Evolutionary conservation across 2,888 invertebrate genomes (phyloP).

Genomic region (Nemurella pictetii): DNA sequence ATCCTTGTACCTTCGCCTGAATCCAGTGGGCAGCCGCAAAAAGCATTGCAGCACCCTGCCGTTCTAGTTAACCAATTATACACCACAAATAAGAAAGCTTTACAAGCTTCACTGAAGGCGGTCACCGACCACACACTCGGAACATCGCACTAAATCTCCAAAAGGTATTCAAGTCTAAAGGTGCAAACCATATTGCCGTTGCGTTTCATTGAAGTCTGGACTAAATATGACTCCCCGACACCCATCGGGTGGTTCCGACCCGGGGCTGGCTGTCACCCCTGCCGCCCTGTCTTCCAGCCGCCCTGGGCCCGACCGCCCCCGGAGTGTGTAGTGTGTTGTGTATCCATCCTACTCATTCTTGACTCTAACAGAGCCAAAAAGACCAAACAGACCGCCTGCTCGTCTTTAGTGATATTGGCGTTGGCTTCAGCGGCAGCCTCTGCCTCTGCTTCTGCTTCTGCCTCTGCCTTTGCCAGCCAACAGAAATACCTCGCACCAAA

Average conservation of each 20-base stretch:
- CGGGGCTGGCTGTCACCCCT: constrained; percentile 12
- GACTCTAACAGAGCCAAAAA: background rate
- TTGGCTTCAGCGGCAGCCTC: background rate
- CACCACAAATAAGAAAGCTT: constrained; percentile 6
- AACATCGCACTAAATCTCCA: background rate
- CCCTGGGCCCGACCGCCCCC: constrained; percentile 24
- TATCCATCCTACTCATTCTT: constrained; percentile 3
- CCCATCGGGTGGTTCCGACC: background rate
- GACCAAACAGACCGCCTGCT: background rate
- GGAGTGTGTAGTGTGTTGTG: background rate
- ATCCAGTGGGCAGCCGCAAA: background rate
- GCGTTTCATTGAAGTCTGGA: constrained; percentile 16
- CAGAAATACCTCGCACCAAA: background rate
- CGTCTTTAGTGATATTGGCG: background rate
- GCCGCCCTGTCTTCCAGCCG: constrained; percentile 33
- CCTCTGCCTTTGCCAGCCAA: background rate
- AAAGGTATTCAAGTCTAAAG: background rate
- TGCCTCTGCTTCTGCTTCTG: background rate
- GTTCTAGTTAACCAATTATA: constrained; percentile 15
- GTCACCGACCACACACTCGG: background rate
- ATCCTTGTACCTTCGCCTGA: too few relatives aligned
- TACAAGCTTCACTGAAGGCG: background rate
- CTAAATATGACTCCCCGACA: background rate
- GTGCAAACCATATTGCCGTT: constrained; percentile 1
- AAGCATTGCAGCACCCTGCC: constrained; percentile 1